Evolutionary conservation across 1,140 invertebrate genomes (phyloP).

Genomic region (Leptinotarsa defecta): DNA sequence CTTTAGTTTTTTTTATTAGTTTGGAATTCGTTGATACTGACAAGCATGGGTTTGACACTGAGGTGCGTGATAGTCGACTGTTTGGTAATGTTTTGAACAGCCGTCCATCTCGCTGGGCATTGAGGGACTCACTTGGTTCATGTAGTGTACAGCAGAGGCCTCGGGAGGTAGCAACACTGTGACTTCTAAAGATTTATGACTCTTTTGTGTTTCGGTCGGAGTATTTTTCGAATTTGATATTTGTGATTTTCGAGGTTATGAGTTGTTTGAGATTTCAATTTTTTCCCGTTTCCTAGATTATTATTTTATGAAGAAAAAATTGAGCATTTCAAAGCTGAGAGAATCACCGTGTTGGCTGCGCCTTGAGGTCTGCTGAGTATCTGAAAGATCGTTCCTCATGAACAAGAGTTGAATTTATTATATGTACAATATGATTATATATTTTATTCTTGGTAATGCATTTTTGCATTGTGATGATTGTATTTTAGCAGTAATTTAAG

Average conservation of each 20-base stretch:
- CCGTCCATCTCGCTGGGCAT: constrained; percentile 57
- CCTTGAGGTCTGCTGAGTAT: constrained; percentile 19
- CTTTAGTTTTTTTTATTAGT: constrained; percentile 30
- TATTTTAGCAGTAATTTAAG: constrained; percentile 76
- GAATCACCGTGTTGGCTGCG: constrained; percentile 22
- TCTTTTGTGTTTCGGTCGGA: too few relatives aligned
- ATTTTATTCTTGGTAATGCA: constrained; percentile 79
- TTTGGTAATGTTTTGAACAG: constrained; percentile 21
- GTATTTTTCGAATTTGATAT: too few relatives aligned
- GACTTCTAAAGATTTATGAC: neutral
- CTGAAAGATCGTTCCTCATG: constrained; percentile 50
- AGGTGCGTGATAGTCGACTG: constrained; percentile 26
- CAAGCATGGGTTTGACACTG: constrained; percentile 48
- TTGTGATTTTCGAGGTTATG: too few relatives aligned
- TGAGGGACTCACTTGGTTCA: constrained; percentile 51
- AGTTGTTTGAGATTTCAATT: too few relatives aligned
- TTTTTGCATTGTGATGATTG: constrained; percentile 74
- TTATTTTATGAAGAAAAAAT: too few relatives aligned
- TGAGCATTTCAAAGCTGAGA: too few relatives aligned
- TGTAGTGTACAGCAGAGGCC: constrained; percentile 27
- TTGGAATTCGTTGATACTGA: constrained; percentile 25
- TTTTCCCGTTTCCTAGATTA: too few relatives aligned
- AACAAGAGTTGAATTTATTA: constrained; percentile 64
- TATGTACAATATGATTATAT: constrained; percentile 67
- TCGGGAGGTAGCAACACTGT: neutral